Evolutionary conservation across 2,888 invertebrate genomes (phyloP).

Genomic region (Folsomia candida): DNA sequence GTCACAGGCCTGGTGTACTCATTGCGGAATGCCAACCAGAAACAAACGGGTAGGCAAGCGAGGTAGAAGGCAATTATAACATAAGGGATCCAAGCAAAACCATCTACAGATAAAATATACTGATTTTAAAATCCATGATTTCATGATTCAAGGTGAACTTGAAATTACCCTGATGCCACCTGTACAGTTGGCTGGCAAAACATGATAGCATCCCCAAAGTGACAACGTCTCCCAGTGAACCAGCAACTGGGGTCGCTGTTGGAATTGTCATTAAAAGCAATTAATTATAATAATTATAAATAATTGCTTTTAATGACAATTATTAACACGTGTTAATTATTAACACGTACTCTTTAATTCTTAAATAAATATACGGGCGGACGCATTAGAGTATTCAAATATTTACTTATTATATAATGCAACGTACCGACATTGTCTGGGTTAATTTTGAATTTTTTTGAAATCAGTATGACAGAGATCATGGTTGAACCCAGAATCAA

Average conservation of each 20-base stretch:
- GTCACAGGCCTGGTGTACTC: conserved; percentile 68
- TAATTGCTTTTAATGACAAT: no score
- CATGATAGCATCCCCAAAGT: conserved; percentile 65
- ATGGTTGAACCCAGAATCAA: conserved; percentile 65
- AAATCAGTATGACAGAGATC: conserved; percentile 69
- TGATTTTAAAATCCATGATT: neutral
- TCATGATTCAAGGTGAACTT: neutral
- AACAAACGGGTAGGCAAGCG: conserved; percentile 68
- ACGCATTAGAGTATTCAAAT: no score
- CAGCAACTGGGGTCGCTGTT: conserved; percentile 70
- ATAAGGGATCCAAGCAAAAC: conserved; percentile 62
- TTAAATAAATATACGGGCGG: no score
- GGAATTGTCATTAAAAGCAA: no score
- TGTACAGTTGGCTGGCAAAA: conserved; percentile 55
- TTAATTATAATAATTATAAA: no score
- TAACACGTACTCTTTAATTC: no score
- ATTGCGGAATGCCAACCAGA: conserved; percentile 69
- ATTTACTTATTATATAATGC: no score
- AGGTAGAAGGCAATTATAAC: conserved; percentile 64
- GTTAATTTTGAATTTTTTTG: conserved; percentile 56
- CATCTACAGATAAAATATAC: conserved; percentile 24
- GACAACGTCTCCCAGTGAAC: conserved; percentile 67
- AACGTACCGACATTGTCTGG: no score
- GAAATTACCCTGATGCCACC: neutral
- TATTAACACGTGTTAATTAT: no score